Evolutionary conservation across 2,113 vertebrate genomes (phyloP).

Genomic region (Glareola pratincola): DNA sequence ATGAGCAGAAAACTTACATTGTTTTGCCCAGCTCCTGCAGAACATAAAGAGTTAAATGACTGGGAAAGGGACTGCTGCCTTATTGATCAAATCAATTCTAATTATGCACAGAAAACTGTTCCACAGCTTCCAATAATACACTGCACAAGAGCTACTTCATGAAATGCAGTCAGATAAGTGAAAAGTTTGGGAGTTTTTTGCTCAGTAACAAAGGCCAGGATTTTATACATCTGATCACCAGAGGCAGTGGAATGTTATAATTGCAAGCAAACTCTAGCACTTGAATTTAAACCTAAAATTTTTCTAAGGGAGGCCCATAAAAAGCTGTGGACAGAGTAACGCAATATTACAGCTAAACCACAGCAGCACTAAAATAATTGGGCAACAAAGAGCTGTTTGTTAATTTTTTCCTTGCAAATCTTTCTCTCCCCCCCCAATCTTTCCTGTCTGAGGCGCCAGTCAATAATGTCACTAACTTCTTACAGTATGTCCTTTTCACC

Average conservation of each 20-base stretch:
- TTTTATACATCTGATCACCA: not conserved
- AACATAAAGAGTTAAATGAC: not conserved
- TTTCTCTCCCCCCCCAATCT: not conserved
- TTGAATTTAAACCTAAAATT: not conserved
- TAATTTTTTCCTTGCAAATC: not conserved
- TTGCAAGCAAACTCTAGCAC: not conserved
- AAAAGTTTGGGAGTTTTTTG: not conserved
- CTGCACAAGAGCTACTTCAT: not conserved
- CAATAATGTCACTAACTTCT: not conserved
- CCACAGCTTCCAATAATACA: not conserved
- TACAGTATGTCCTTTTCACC: not conserved
- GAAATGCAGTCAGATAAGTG: not conserved
- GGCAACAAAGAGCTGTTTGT: not conserved
- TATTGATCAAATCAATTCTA: not conserved
- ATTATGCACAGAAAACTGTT: not conserved
- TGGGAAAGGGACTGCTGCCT: not conserved
- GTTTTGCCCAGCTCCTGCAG: not conserved
- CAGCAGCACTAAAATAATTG: not conserved
- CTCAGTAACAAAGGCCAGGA: not conserved
- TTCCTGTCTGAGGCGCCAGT: not conserved
- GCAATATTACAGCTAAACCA: not conserved
- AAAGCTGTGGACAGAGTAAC: slow-evolving; percentile 2
- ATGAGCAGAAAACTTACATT: not conserved
- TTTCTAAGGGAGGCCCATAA: not conserved
- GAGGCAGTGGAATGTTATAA: not conserved